Conservation (phyloP, 1,140 invertebrate species). For the Chelonus insularis region DNA sequence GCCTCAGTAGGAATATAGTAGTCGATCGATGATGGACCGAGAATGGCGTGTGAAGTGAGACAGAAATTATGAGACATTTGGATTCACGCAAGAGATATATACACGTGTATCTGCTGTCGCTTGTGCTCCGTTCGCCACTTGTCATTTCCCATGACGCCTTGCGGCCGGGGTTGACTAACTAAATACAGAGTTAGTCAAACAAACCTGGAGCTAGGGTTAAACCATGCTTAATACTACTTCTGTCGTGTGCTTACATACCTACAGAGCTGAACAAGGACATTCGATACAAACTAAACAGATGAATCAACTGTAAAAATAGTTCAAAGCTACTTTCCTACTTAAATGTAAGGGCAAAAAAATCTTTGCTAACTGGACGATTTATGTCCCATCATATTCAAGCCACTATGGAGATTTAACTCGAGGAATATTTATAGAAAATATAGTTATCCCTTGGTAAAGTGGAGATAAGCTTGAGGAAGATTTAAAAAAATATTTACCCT, state of each 20-base stretch:
- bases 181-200: conserved; percentile 58
- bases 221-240: conserved; percentile 48
- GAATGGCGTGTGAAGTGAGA: conserved; percentile 13
- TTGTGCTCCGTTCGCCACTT: conserved; percentile 44
- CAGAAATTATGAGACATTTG: conserved; percentile 22
- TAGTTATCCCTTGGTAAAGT: too few species aligned
- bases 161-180: conserved; percentile 58
- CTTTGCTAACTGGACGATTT: too few species aligned
- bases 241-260: background rate
- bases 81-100: conserved; percentile 16
- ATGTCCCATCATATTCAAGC: too few species aligned
- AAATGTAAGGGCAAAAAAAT: too few species aligned
- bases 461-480: too few species aligned
- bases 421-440: too few species aligned
- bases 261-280: background rate
- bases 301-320: conserved; percentile 18
- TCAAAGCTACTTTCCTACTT: background rate
- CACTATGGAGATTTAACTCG: too few species aligned
- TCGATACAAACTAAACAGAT: background rate
- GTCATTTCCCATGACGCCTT: conserved; percentile 58
- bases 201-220: conserved; percentile 55
- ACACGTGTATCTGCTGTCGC: conserved; percentile 18
- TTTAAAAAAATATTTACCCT: too few species aligned
- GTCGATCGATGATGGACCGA: conserved; percentile 28
- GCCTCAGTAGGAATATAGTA: conserved; percentile 14